Base-by-base conservation (phyloP, 2,113 vertebrate genomes). In the Sinosuthora webbiana region DNA sequence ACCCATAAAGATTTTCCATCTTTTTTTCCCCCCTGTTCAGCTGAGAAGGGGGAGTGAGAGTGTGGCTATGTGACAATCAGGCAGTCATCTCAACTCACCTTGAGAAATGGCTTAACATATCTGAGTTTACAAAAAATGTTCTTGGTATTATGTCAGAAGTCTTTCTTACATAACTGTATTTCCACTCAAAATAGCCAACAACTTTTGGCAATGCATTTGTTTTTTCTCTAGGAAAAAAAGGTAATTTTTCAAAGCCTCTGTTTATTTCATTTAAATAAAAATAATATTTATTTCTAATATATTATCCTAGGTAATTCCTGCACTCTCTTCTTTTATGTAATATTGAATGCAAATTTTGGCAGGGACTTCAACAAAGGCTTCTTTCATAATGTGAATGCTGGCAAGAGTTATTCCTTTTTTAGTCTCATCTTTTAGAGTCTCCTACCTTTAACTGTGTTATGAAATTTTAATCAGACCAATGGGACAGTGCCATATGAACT, bases 1-100 rank as follows among this genome's bases (percentile, higher is more conserved):
- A 60, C 35, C 21, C 16, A 25, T 2, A 2, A 55, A 41, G 13
- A 23, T 65, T 83, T 70, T 79, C 28, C 2, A 27, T 27, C 30
- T 8, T 20, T 25, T 30, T 41, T 10, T 5, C 2, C 9, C 4
- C 4, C 4, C 11, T 7, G 2, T 71, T 31, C 18, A 65, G 19
- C 7, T 67, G n/a, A 88, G 42, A 63, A 76, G 15, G 8, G 11
- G 11, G 33, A 60, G 25, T 14, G 11, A 87, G 47, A 71, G 14
- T 42, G 11, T 45, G 35, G 2, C 27, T 67, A 11, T 45, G 23
- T 80, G 12, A 15, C 7, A n/a, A 10, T 35, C 5, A 2, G 56
- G 24, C 27, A 65, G 41, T 7, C 33, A 19, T 45, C 16, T 62
- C 62, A 80, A 13, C 20, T 56, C 42, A 67, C 12, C 30, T 71